Conservation (phyloP, 2,888 invertebrate genomes). For the Brachypterus glaber region DNA sequence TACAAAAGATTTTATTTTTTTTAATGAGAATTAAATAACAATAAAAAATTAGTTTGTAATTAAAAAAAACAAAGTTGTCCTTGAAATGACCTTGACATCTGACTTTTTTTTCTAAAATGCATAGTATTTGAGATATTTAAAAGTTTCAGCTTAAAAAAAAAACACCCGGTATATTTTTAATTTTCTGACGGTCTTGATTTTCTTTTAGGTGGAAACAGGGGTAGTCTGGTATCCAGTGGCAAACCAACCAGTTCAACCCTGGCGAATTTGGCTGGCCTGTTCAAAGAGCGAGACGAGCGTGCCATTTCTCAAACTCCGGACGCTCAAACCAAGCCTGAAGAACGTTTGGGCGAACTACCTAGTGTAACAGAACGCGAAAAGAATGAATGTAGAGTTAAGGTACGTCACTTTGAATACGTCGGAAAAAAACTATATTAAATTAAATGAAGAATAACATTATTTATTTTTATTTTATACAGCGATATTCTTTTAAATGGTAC, state of each 20-base stretch:
- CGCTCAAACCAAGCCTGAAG: slow-evolving; percentile 28
- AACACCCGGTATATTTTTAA: too few species aligned
- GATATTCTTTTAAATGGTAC: too few species aligned
- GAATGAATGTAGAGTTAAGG: slow-evolving; percentile 24
- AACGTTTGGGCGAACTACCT: slow-evolving; percentile 33
- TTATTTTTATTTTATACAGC: background rate
- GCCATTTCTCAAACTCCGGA: slow-evolving; percentile 34
- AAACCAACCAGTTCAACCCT: slow-evolving; percentile 83
- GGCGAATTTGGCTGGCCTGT: slow-evolving; percentile 73
- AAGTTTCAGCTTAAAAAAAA: too few species aligned
- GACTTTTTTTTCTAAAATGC: too few species aligned
- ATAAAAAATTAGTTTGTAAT: too few species aligned
- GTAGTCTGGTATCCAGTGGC: slow-evolving; percentile 73
- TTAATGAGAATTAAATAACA: too few species aligned
- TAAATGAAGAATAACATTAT: slow-evolving; percentile 1
- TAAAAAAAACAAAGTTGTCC: too few species aligned
- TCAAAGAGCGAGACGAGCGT: slow-evolving; percentile 44
- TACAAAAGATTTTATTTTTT: too few species aligned
- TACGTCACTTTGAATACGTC: too few species aligned
- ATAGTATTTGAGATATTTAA: too few species aligned
- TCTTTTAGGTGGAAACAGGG: slow-evolving; percentile 58
- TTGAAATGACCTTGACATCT: too few species aligned
- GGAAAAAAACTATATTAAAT: slow-evolving; percentile 1
- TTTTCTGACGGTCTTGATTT: too few species aligned
- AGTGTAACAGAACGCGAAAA: slow-evolving; percentile 16